Conservation (phyloP, 2,888 invertebrate species). For the Plusia festucae region DNA sequence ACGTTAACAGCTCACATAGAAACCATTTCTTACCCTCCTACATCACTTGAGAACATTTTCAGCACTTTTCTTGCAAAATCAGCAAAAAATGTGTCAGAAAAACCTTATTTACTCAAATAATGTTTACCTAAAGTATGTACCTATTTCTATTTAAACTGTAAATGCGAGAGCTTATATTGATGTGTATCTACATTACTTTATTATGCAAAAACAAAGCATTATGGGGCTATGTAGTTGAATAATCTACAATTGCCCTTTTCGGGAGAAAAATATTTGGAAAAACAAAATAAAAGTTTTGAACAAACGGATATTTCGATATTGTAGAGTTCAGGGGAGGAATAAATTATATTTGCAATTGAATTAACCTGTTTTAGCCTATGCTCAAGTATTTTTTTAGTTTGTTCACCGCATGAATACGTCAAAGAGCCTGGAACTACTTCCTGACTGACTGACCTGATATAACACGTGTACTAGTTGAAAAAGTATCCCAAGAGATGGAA, state of each 20-base stretch:
- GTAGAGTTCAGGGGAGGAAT: too few relatives aligned
- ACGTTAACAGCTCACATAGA: neutral
- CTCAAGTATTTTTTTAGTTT: too few relatives aligned
- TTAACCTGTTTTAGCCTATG: too few relatives aligned
- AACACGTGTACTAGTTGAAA: too few relatives aligned
- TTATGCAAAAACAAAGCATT: constrained; percentile 21
- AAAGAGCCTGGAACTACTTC: too few relatives aligned
- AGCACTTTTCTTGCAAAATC: neutral
- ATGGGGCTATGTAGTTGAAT: constrained; percentile 9
- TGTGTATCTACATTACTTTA: constrained; percentile 22
- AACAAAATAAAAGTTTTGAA: neutral
- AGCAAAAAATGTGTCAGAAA: neutral
- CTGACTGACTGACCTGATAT: too few relatives aligned
- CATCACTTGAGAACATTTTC: neutral
- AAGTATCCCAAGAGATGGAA: too few relatives aligned
- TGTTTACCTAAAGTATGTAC: neutral
- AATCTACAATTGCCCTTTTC: constrained; percentile 14
- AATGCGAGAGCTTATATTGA: constrained; percentile 22
- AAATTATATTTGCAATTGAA: neutral
- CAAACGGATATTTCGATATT: neutral
- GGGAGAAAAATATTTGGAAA: neutral
- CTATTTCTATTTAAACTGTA: constrained; percentile 6
- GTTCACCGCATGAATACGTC: too few relatives aligned
- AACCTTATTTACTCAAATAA: constrained; percentile 7
- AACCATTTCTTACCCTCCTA: neutral